Conservation (phyloP, 2,797 vertebrate species). For the Monodelphis domestica region DNA sequence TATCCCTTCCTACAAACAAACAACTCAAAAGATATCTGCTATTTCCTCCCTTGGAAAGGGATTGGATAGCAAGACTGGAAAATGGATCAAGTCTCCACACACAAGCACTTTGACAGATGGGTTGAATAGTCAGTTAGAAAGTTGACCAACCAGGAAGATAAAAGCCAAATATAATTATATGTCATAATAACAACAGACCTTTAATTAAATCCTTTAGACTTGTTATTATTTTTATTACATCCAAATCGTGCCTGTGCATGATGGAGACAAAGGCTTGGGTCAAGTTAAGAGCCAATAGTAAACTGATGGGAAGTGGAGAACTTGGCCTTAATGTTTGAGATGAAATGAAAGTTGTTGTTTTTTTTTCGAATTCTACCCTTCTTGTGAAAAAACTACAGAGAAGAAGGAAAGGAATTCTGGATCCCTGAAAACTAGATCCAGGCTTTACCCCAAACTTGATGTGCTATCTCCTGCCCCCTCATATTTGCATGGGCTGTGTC, state of each 20-base stretch:
- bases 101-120: neutral
- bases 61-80: neutral
- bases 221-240: neutral
- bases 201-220: constrained; percentile 24
- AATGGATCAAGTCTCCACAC: constrained; percentile 11
- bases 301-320: neutral
- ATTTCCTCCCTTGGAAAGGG: constrained; percentile 15
- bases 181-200: constrained; percentile 32
- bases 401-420: neutral
- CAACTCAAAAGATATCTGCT: constrained; percentile 36
- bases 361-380: neutral
- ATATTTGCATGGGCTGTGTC: neutral
- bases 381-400: neutral
- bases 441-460: neutral
- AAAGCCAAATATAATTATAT: neutral
- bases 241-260: neutral
- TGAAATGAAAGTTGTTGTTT: neutral
- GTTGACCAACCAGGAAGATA: neutral
- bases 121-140: constrained; percentile 30
- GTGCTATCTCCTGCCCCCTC: neutral
- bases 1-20: constrained; percentile 37
- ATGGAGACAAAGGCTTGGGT: neutral
- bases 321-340: neutral
- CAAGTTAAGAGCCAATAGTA: neutral
- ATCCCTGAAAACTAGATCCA: neutral